Conservation (phyloP, 2,888 invertebrate genomes). For the Lasioglossum malachurum region DNA sequence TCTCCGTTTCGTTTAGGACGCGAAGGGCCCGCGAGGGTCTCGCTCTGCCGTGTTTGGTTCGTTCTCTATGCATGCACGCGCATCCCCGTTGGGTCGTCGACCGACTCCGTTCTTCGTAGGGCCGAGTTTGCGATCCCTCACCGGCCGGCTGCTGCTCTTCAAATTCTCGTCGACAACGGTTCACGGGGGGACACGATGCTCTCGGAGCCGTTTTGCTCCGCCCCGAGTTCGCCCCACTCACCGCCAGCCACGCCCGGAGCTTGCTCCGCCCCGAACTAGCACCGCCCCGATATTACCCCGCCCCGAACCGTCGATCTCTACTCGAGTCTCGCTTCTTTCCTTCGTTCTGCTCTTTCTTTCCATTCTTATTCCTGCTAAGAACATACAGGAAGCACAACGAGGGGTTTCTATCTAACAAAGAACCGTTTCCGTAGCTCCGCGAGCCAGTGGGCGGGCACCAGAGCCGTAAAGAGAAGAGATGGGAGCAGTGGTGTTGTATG, state of each 20-base stretch:
- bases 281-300: background rate
- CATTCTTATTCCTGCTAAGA: background rate
- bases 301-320: background rate
- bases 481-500: background rate
- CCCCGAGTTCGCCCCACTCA: background rate
- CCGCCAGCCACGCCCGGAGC: background rate
- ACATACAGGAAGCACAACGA: background rate
- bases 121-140: constrained; percentile 7
- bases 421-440: background rate
- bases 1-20: background rate
- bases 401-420: background rate
- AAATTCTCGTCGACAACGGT: constrained; percentile 14
- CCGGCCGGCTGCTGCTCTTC: background rate
- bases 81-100: constrained; percentile 17
- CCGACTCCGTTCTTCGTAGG: constrained; percentile 9
- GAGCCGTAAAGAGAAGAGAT: background rate
- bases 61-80: constrained; percentile 42
- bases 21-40: background rate
- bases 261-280: background rate
- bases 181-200: background rate
- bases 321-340: background rate
- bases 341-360: background rate
- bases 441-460: background rate
- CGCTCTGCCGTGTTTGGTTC: background rate
- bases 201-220: background rate